Conservation (phyloP, 2,113 vertebrate species). For the Maccullochella peelii region DNA sequence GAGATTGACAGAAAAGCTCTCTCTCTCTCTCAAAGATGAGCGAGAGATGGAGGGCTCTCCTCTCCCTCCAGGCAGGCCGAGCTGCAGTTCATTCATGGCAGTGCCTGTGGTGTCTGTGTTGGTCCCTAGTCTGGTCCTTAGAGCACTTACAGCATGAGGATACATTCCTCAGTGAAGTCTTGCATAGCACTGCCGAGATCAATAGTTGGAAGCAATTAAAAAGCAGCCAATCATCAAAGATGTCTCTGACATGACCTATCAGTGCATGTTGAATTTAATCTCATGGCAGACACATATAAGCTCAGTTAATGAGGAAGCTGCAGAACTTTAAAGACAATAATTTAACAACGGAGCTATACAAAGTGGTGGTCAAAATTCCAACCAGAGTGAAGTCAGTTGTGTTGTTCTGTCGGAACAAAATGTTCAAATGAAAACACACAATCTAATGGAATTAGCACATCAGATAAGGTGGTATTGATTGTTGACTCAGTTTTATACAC, state of each 20-base stretch:
- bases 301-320: slow-evolving; percentile 6
- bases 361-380: not conserved
- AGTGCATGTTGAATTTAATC: slow-evolving; percentile 11
- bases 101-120: not conserved
- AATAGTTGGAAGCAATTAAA: slow-evolving; percentile 13
- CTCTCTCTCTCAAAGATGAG: slow-evolving; percentile 39
- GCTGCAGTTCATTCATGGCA: slow-evolving; percentile 47
- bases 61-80: slow-evolving; percentile 27
- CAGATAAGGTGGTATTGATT: not conserved
- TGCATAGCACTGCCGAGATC: slow-evolving; percentile 15
- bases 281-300: not conserved
- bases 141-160: slow-evolving; percentile 15
- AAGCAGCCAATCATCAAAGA: slow-evolving; percentile 24
- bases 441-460: slow-evolving; percentile 10
- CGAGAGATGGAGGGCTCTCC: slow-evolving; percentile 42
- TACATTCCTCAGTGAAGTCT: slow-evolving; percentile 20
- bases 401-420: not conserved
- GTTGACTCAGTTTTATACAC: slow-evolving; percentile 6
- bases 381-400: not conserved
- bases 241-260: not conserved
- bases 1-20: slow-evolving; percentile 40
- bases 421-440: slow-evolving; percentile 18
- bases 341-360: not conserved
- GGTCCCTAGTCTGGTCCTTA: slow-evolving; percentile 13
- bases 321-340: not conserved